Percentiles rank a stretch among this genome's conserved stretches.
These are phyloP conservation scores for Siniperca scherzeri DNA, from an alignment of 2,797 vertebrate genomes.

Conservation along the genomic window DNA sequence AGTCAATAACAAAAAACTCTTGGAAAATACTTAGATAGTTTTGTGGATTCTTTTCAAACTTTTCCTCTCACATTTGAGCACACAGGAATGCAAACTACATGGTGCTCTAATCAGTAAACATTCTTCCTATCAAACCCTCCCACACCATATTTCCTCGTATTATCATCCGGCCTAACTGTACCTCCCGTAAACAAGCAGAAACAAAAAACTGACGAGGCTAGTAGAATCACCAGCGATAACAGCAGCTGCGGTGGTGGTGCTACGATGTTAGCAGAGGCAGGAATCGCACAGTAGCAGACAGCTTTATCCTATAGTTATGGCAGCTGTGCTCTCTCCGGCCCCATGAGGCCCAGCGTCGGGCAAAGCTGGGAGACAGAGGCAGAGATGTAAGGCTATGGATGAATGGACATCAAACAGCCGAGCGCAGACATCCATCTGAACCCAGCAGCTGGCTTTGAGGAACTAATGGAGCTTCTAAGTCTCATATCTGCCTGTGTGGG, in stretches of 20 bases:
- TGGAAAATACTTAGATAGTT: slow-evolving; percentile 8
- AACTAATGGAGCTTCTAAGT: slow-evolving; percentile 74
- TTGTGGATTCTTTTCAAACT: neutral
- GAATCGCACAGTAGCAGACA: slow-evolving; percentile 42
- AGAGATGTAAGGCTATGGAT: slow-evolving; percentile 71
- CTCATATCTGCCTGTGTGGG: slow-evolving; percentile 76
- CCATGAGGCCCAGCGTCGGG: slow-evolving; percentile 56
- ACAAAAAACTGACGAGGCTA: slow-evolving; percentile 20
- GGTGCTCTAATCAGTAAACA: slow-evolving; percentile 26
- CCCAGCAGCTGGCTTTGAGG: slow-evolving; percentile 76
- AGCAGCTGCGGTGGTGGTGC: neutral
- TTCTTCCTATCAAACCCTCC: slow-evolving; percentile 31
- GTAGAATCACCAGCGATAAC: slow-evolving; percentile 29
- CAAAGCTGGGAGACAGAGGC: slow-evolving; percentile 64
- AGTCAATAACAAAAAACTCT: slow-evolving; percentile 19
- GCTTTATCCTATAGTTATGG: slow-evolving; percentile 54
- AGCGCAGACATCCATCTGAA: slow-evolving; percentile 74
- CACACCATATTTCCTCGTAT: slow-evolving; percentile 4
- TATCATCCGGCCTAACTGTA: neutral
- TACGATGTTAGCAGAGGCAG: slow-evolving; percentile 19
- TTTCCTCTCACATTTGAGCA: neutral
- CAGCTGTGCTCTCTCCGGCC: slow-evolving; percentile 64
- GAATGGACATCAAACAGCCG: slow-evolving; percentile 74
- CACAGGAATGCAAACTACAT: neutral
- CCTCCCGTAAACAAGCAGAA: slow-evolving; percentile 38